Conservation (phyloP, 2,113 vertebrate genomes). For the Vidua chalybeata region DNA sequence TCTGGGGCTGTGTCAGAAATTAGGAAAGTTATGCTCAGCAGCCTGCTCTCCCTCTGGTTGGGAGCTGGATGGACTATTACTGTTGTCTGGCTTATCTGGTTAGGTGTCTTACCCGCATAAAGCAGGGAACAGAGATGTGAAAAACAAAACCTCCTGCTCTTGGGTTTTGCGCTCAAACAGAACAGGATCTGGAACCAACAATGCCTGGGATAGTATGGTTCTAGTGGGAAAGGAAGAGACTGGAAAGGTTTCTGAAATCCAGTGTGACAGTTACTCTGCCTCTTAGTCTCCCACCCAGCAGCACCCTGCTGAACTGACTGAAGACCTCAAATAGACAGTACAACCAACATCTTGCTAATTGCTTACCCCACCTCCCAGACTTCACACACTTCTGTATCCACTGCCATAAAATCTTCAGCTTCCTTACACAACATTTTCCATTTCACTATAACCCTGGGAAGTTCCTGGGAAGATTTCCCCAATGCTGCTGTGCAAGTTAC, state of each 20-base stretch:
- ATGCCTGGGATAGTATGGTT: not conserved
- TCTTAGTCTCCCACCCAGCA: not conserved
- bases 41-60: not conserved
- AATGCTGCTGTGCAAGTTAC: not conserved
- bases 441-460: not conserved
- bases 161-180: not conserved
- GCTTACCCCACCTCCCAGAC: not conserved
- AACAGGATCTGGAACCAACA: not conserved
- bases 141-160: not conserved
- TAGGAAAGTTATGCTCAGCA: rapidly evolving
- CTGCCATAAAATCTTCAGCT: not conserved
- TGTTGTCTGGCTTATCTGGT: not conserved
- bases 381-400: not conserved
- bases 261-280: not conserved
- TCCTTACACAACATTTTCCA: not conserved
- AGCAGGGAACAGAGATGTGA: not conserved
- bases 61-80: not conserved
- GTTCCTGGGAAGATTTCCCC: not conserved
- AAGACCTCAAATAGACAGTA: not conserved
- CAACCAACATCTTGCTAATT: not conserved
- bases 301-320: not conserved
- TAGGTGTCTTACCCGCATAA: not conserved
- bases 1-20: not conserved
- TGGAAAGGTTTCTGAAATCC: not conserved
- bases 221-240: not conserved